Evolutionary conservation across 2,888 invertebrate genomes (phyloP), one percentile per base, ranked within the genome.

Genomic region (Drosophila setosimentum): DNA sequence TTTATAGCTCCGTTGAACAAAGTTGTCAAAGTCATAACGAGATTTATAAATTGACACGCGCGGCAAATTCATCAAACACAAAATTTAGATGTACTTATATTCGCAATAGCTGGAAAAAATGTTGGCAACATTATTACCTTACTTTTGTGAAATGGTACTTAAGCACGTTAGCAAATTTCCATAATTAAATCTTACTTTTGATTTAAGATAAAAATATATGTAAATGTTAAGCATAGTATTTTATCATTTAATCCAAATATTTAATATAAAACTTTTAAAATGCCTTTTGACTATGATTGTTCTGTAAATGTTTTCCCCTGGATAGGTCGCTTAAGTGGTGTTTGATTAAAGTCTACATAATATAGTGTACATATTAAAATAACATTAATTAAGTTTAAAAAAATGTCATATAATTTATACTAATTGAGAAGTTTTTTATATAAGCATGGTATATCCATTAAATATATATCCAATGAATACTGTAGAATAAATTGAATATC

Each of bases 11-110:
- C 54, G 65, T 53, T 63, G 54, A 63, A 62, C 57, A 68, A 64
- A 50, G 59, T 80, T 85, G 85, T 87, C 82, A 69, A 84, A 74
- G 50, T 67, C 33, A 54, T 66, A 54, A 62, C 48, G 30, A 54
- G 57, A 42, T 67, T 76, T 65, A 33, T 27, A 48, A 50, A 45
- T 58, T 69, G 60, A 68, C 72, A 78, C 49, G 37, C 71, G 67
- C 62, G 45, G 54, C 59, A 72, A 67, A 53, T 62, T 75, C 54
- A 75, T 78, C 37, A 74, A 64, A 42, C 32, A 13, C 21, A 30
- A 35, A 61, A 42, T n/a, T 29, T 13, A 13, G 7, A 40, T 40
- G 11, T 21, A 16, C 33, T 40, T n/a, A n/a, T 18, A n/a, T 18
- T 13, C 21, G 27, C 8, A 29, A 29, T 27, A 29, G 33, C 5